These are phyloP conservation scores for Cheilosia urbana DNA, from an alignment of 2,888 invertebrate genomes.

Conservation along the genomic window DNA sequence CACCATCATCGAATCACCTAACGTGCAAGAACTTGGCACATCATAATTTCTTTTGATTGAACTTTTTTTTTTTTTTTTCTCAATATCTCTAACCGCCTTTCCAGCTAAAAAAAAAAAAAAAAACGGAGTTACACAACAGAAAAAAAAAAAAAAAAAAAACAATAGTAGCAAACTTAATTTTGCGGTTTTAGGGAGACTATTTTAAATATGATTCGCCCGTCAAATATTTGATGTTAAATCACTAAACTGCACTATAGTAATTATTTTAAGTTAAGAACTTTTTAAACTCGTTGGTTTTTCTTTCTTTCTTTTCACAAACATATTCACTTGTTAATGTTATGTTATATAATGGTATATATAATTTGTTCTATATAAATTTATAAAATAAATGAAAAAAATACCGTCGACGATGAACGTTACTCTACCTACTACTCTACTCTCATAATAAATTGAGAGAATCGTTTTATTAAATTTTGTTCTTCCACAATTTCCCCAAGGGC, in stretches of 20 bases:
- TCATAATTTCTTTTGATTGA: slow-evolving; percentile 19
- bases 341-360: slow-evolving; percentile 28
- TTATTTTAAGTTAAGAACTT: slow-evolving; percentile 51
- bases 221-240: slow-evolving; percentile 54
- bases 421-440: slow-evolving; percentile 54
- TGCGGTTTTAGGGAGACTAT: slow-evolving; percentile 33
- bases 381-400: slow-evolving; percentile 70
- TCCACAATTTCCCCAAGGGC: neutral
- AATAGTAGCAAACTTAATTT: slow-evolving; percentile 23
- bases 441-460: slow-evolving; percentile 46
- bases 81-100: slow-evolving; percentile 35
- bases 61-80: slow-evolving; percentile 20
- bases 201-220: slow-evolving; percentile 55
- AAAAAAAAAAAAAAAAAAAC: slow-evolving; percentile 1
- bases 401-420: slow-evolving; percentile 58
- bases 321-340: slow-evolving; percentile 64
- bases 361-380: slow-evolving; percentile 62
- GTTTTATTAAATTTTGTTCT: slow-evolving; percentile 34
- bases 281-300: slow-evolving; percentile 39
- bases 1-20: slow-evolving; percentile 58
- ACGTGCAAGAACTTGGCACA: slow-evolving; percentile 53
- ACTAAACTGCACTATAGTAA: slow-evolving; percentile 70
- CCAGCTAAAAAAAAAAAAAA: slow-evolving; percentile 28
- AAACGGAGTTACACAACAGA: slow-evolving; percentile 51
- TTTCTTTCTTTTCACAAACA: slow-evolving; percentile 60